Evolutionary conservation across 2,113 vertebrate species (phyloP), one percentile per base, ranked within the genome.

Genomic region (Notiomystis cincta): DNA sequence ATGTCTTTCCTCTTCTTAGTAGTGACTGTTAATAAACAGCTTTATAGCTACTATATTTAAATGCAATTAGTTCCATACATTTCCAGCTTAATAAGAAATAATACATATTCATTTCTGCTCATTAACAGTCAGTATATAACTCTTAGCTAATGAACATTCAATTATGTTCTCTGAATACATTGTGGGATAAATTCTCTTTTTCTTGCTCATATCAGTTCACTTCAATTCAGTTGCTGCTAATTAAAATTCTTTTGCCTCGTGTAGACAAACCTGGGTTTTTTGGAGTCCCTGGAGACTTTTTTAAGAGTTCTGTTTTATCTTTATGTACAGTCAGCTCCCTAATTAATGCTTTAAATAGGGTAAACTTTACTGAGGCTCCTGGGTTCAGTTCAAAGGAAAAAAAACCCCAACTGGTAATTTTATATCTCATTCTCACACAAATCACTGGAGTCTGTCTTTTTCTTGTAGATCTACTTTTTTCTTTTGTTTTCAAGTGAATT

Each of bases 51-150:
- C 92, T 91, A 79, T 95, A 94, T 96, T 96, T 94, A 92, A 95
- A 95, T 91, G 50, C 69, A 96, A 95, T 96, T 96, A 95, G 80
- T 95, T 95, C 95, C 82, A 94, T 95, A 94, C 37, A 81, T 94
- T 97, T 94, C 72, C 69, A 93, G 88, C 92, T 90, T 96, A 96
- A 96, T 94, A 96, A 92, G 92, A 94, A 95, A 93, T 93, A 95
- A 97, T 97, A 69, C 96, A 96, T 97, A 96, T 96, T 97, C 96
- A 97, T 95, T 97, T 94, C 88, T 96, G 72, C 90, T 97, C 96
- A 96, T 97, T 97, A 97, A 93, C 92, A 96, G 93, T 95, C 96
- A 78, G 80, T 89, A 96, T 96, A 96, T 96, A 96, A 96, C 80
- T 97, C 92, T 92, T 89, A 90, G 92, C 64, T 96, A 97, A 94